Conservation (phyloP, 1,140 invertebrate genomes). For the Drosophila azteca region DNA sequence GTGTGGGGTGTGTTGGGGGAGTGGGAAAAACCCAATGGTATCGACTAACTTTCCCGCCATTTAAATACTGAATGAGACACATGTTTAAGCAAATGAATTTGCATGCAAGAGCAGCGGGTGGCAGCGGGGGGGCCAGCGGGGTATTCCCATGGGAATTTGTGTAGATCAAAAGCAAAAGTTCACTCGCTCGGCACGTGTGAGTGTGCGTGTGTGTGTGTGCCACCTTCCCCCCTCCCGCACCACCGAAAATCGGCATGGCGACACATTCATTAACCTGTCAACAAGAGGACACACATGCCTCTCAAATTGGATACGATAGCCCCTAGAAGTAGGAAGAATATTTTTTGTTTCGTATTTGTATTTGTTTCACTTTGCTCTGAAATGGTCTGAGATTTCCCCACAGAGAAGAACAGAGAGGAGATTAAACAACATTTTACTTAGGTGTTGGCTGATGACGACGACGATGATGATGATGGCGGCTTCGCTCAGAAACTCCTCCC, state of each 20-base stretch:
- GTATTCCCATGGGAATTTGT: constrained; percentile 20
- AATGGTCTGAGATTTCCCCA: constrained; percentile 14
- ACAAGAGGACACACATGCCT: constrained; percentile 9
- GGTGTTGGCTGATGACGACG: constrained; percentile 44
- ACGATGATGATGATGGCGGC: constrained; percentile 2
- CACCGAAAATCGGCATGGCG: constrained; percentile 30
- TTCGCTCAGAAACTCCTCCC: not conserved
- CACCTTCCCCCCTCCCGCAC: too few relatives aligned
- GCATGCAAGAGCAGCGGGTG: constrained; percentile 30
- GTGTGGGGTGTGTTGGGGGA: too few relatives aligned
- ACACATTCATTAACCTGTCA: constrained; percentile 50
- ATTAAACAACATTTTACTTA: constrained; percentile 30
- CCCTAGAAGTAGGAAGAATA: constrained; percentile 2
- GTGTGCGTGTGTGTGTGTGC: not conserved
- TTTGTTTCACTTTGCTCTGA: constrained; percentile 12
- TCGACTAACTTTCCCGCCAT: constrained; percentile 21
- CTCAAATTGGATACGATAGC: constrained; percentile 38
- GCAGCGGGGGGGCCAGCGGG: constrained; percentile 4
- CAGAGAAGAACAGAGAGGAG: not conserved
- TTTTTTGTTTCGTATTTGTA: constrained; percentile 1
- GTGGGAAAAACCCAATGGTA: not conserved
- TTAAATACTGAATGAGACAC: constrained; percentile 43
- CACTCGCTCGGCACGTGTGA: constrained; percentile 23
- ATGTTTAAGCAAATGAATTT: constrained; percentile 56
- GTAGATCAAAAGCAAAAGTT: constrained; percentile 49